Evolutionary conservation across 2,113 vertebrate genomes (phyloP), one percentile per base, ranked within the genome.

Genomic region (Pachycephala philippinensis): DNA sequence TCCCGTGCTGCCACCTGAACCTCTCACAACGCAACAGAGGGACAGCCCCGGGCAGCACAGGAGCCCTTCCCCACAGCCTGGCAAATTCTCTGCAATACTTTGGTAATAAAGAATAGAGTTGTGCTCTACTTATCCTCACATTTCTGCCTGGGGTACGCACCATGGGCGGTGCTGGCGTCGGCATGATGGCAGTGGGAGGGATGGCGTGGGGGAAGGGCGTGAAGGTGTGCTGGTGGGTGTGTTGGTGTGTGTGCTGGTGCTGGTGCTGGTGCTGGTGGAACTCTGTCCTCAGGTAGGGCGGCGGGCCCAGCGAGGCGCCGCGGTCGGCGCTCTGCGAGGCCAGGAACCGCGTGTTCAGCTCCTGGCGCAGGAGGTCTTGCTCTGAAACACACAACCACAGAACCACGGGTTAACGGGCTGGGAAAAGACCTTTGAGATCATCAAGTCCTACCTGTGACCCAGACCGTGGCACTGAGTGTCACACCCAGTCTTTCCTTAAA

Each of bases 221-320:
- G 98, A 99, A 99, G 98, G 99, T 99, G 98, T 99, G 99, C 98
- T 99, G 99, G 98, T 99, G 99, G 33, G 99, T 99, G 98, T 99
- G 99, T 97, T 99, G 99, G 98, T 99, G 99, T 35, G 99, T 99
- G 96, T 99, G 98, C 98, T 99, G 98, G 90, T 99, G 99, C 97
- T 99, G 99, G 76, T 99, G 99, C 93, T 99, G 99, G 87, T 99
- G 99, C 97, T 99, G 99, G 97, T 99, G 99, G 98, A 99, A 99
- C 98, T 99, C 99, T 3, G 99, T 99, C 97, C 99, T 98, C 98
- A 99, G 98, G 98, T 99, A 99, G 19, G 99, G 99, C 1, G 99
- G 99, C 0, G 99, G 99, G 89, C 99, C 99, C 94, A 99, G 97
- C 10, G 99, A 99, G 64, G 99, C 99, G 27, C 99, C 99, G 2